Evolutionary conservation across 2,888 invertebrate species (phyloP).

Genomic region (Mycalesis mineus): DNA sequence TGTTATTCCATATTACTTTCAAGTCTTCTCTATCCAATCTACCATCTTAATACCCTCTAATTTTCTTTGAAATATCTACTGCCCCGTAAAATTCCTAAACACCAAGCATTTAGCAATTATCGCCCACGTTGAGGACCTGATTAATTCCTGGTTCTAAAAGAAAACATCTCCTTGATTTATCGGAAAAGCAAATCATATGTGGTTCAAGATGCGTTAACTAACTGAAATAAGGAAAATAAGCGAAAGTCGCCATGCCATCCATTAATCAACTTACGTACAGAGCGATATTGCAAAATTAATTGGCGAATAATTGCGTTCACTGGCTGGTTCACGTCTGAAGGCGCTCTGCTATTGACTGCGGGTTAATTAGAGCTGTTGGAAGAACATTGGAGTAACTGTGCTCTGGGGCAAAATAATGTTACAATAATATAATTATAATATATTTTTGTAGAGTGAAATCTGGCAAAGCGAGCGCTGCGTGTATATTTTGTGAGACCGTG

Average conservation of each 20-base stretch:
- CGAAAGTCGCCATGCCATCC: constrained; percentile 13
- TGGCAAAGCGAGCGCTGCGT: no score
- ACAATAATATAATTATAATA: neutral
- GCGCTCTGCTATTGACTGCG: constrained; percentile 69
- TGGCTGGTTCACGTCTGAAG: constrained; percentile 62
- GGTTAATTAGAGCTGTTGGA: constrained; percentile 43
- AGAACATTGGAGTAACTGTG: constrained; percentile 37
- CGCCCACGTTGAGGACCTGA: no score
- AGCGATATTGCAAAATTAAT: constrained; percentile 70
- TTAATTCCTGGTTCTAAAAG: no score
- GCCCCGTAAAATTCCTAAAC: no score
- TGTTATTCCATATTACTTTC: no score
- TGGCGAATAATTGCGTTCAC: constrained; percentile 71
- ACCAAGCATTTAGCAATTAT: no score
- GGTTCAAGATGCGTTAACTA: neutral
- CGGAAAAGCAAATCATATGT: no score
- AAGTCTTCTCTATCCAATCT: no score
- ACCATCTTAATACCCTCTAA: no score
- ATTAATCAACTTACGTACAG: constrained; percentile 15
- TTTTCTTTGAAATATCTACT: no score
- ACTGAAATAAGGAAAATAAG: constrained; percentile 7
- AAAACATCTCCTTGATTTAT: no score
- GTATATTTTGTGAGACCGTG: no score
- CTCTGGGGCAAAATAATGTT: constrained; percentile 15
- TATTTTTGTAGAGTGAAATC: neutral